Percentiles rank a stretch among this genome's conserved stretches.
Conservation (phyloP, 2,113 vertebrate species). For the Heptranchias perlo region DNA sequence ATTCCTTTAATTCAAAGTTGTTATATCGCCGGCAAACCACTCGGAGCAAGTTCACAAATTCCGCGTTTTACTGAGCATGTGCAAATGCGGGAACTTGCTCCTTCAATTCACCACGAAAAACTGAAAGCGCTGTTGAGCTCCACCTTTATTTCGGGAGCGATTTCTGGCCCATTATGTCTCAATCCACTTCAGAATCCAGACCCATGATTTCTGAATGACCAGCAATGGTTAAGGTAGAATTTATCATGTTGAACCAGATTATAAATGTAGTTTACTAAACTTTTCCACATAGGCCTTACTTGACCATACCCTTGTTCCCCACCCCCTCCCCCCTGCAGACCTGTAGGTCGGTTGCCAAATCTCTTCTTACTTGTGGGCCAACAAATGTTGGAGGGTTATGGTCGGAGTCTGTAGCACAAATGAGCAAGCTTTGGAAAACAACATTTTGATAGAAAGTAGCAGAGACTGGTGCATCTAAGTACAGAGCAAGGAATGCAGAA, state of each 20-base stretch:
- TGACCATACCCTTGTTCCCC: neutral
- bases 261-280: neutral
- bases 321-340: neutral
- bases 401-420: neutral
- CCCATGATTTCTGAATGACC: no score
- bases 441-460: neutral
- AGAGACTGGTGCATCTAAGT: neutral
- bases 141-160: no score
- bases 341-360: neutral
- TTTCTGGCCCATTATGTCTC: no score
- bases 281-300: neutral
- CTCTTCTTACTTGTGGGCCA: neutral
- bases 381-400: neutral
- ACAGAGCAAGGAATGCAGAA: neutral
- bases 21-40: no score
- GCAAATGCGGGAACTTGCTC: no score
- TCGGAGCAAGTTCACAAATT: no score
- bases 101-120: no score
- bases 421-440: neutral
- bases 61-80: no score
- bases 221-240: neutral
- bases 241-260: neutral
- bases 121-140: no score
- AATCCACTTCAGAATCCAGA: no score
- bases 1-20: no score